Conservation (phyloP, 1,140 invertebrate species). For the Drosophila biarmipes region DNA sequence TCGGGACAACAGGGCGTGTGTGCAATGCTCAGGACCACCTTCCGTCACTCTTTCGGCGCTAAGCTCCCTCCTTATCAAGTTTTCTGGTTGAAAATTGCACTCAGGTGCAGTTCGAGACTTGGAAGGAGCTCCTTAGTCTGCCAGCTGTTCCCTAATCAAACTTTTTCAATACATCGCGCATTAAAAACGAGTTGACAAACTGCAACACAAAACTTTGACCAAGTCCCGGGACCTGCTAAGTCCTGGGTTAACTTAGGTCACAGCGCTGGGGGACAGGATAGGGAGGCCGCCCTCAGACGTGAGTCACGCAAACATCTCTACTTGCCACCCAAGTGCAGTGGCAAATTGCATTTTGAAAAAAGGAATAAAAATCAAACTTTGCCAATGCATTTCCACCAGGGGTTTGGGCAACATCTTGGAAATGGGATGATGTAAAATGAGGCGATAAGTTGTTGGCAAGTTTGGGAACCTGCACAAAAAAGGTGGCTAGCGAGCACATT, state of each 20-base stretch:
- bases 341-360: slow-evolving; percentile 63
- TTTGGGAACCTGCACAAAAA: slow-evolving; percentile 17
- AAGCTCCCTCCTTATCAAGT: slow-evolving; percentile 40
- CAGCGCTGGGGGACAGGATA: background rate
- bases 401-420: slow-evolving; percentile 38
- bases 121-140: slow-evolving; percentile 28
- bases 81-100: slow-evolving; percentile 40
- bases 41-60: slow-evolving; percentile 1
- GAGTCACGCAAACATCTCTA: slow-evolving; percentile 36
- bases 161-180: slow-evolving; percentile 74
- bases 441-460: slow-evolving; percentile 39
- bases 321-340: slow-evolving; percentile 58
- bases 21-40: slow-evolving; percentile 19
- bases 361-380: slow-evolving; percentile 36
- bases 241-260: slow-evolving; percentile 37
- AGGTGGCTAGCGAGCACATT: slow-evolving; percentile 58
- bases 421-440: slow-evolving; percentile 23
- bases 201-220: slow-evolving; percentile 71
- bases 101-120: slow-evolving; percentile 46
- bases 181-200: slow-evolving; percentile 72
- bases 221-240: slow-evolving; percentile 49
- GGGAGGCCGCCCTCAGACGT: background rate
- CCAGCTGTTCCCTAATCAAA: slow-evolving; percentile 72
- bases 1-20: slow-evolving; percentile 49
- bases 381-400: slow-evolving; percentile 55